These are phyloP conservation scores for Todiramphus saurophagus DNA, from an alignment of 2,113 vertebrate species.

Conservation along the genomic window DNA sequence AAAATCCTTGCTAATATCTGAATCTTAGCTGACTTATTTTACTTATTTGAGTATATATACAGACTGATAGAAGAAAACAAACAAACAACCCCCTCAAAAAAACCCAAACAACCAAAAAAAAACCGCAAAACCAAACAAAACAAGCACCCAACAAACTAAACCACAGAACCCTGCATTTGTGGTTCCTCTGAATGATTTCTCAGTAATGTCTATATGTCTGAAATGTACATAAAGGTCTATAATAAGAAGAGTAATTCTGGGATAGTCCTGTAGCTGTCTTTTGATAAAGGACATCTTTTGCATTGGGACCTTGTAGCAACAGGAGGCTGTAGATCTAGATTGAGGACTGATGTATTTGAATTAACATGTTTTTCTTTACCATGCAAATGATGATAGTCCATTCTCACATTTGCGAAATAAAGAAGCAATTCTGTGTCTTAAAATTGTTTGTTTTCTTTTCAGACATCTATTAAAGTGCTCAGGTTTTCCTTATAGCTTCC, in stretches of 20 bases:
- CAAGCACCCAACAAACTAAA: not conserved
- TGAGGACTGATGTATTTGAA: not conserved
- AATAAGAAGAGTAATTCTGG: not conserved
- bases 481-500: not conserved
- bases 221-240: not conserved
- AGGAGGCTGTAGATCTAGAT: not conserved
- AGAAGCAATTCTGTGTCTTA: not conserved
- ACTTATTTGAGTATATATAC: not conserved
- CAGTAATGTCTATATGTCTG: not conserved
- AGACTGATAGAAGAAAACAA: not conserved
- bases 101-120: not conserved
- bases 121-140: not conserved
- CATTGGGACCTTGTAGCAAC: not conserved
- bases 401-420: not conserved
- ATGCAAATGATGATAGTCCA: not conserved
- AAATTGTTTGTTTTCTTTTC: not conserved
- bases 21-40: not conserved
- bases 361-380: not conserved
- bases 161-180: fast-evolving
- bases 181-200: not conserved
- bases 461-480: not conserved
- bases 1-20: not conserved
- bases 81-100: not conserved
- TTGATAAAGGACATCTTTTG: not conserved
- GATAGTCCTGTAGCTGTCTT: not conserved